Base-by-base conservation (phyloP, 2,797 vertebrate genomes). In the Trematomus bernacchii region DNA sequence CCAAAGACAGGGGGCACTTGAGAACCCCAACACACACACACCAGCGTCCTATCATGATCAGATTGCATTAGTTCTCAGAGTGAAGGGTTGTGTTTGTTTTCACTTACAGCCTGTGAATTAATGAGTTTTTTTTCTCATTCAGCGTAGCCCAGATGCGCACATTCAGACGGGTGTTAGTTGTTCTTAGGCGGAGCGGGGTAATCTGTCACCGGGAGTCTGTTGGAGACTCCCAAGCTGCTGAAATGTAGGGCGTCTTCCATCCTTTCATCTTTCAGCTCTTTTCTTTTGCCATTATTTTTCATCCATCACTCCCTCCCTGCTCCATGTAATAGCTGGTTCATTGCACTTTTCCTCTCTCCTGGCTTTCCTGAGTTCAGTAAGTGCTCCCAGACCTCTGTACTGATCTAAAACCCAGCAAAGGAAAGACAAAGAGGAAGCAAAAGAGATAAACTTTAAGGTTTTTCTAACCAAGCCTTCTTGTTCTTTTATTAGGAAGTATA, bases 61-160 rank as follows among this genome's bases (percentile, higher is more conserved):
- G 54, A 77, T 83, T 79, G 77, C 77, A 78, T 82, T 87, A 67
- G 74, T 77, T 78, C 54, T 80, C 51, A 18, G 64, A 80, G 50
- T 79, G 70, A 79, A 77, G 73, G 61, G 66, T 48, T 71, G 10
- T 88, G 87, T 90, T 93, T 92, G 86, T 90, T 92, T 93, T 88
- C 48, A 44, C 83, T 80, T 69, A 62, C 84, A 72, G 82, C 53
- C 74, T 78, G 55, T 85, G 87, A 89, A 88, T 87, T 79, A 90
- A 92, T 89, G 73, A 85, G 87, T 87, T 86, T 91, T 85, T 89
- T 92, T 91, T 90, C 74, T 80, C 82, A 74, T 76, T 85, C 50
- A 43, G 68, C 70, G 57, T 64, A 69, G 71, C 77, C 72, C 63
- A 69, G 76, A 90, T 74, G 80, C 70, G 13, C 19, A 60, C 71